Evolutionary conservation across 1,140 invertebrate genomes (phyloP).

Genomic region (Scaptodrosophila lebanonensis): DNA sequence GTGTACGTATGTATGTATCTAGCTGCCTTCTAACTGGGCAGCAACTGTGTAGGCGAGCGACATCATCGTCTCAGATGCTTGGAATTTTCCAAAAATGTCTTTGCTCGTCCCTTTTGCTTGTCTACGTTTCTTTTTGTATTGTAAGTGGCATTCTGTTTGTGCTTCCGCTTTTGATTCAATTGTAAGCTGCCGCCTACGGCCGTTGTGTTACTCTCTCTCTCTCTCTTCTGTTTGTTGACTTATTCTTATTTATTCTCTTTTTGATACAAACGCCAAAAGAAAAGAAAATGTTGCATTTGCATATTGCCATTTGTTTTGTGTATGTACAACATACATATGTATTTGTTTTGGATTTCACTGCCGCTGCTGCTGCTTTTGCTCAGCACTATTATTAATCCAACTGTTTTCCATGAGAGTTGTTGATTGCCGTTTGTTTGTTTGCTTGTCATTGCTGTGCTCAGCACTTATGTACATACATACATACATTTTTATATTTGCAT

Average conservation of each 20-base stretch:
- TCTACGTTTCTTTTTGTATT: constrained; percentile 44
- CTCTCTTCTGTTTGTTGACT: constrained; percentile 4
- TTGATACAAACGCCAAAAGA: background rate
- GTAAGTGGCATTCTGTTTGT: constrained; percentile 57
- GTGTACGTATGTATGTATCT: constrained; percentile 22
- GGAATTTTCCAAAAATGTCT: constrained; percentile 66
- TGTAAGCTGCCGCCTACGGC: constrained; percentile 1
- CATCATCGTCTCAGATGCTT: constrained; percentile 53
- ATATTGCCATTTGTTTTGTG: constrained; percentile 1
- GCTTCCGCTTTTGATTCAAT: constrained; percentile 61
- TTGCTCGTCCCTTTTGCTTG: constrained; percentile 7
- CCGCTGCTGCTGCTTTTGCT: background rate
- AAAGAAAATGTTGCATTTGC: constrained; percentile 36
- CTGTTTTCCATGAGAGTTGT: background rate
- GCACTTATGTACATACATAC: too few species aligned
- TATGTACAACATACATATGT: background rate
- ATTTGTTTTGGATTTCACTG: constrained; percentile 14
- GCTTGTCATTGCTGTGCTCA: constrained; percentile 20
- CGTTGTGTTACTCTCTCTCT: constrained; percentile 5
- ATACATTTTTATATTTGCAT: background rate
- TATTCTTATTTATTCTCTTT: background rate
- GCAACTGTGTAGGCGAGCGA: constrained; percentile 7
- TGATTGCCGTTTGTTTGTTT: constrained; percentile 11
- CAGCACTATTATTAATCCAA: background rate
- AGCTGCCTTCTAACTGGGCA: too few species aligned